These are phyloP conservation scores for Cepphus grylle DNA, from an alignment of 2,113 vertebrate species.

Conservation along the genomic window DNA sequence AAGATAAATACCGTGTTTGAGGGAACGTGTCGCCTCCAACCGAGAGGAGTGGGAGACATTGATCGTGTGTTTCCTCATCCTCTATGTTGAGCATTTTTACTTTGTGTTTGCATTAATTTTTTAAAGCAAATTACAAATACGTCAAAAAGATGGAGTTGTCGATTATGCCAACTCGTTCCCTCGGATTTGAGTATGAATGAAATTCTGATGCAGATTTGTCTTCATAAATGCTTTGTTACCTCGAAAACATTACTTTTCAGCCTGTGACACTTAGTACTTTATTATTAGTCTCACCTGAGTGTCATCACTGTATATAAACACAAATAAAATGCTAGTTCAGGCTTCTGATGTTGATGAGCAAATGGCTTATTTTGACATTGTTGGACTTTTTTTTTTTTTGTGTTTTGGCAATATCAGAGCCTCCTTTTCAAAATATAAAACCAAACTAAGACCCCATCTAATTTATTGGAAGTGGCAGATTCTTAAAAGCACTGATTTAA, in stretches of 20 bases:
- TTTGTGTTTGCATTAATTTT: slow-evolving; percentile 37
- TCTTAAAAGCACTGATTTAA: neutral
- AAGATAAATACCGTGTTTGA: neutral
- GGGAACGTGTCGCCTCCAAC: neutral
- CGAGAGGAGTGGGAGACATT: neutral
- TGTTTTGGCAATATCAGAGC: neutral
- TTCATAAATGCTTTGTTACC: neutral
- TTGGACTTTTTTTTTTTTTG: neutral
- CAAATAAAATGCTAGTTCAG: neutral
- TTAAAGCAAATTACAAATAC: slow-evolving; percentile 10
- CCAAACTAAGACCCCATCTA: neutral
- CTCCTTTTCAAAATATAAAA: neutral
- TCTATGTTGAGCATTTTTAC: neutral
- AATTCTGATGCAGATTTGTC: neutral
- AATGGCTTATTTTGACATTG: neutral
- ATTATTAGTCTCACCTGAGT: neutral
- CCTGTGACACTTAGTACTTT: neutral
- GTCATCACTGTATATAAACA: neutral
- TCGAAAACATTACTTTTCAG: neutral
- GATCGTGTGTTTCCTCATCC: neutral
- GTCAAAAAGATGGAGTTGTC: slow-evolving; percentile 22
- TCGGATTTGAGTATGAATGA: neutral
- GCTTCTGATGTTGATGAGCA: neutral
- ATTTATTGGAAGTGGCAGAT: neutral
- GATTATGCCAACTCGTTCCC: neutral